Percentiles rank a stretch among this genome's conserved stretches.
Evolutionary conservation across 2,113 vertebrate species (phyloP).

Genomic region (Nothoprocta perdicaria): DNA sequence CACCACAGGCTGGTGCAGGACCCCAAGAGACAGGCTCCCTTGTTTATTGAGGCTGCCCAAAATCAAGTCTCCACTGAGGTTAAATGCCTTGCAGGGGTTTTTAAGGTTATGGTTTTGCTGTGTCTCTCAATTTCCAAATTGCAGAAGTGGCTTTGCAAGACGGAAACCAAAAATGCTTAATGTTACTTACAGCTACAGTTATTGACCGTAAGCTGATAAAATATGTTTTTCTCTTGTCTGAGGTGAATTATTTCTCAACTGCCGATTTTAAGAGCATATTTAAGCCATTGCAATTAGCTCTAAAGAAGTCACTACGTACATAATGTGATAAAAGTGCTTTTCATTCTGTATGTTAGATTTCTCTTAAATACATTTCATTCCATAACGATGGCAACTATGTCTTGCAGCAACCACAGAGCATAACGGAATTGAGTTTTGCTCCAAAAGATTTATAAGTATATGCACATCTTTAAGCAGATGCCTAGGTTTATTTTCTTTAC

Average conservation of each 20-base stretch:
- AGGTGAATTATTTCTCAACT: background rate
- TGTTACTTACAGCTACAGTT: background rate
- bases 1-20: background rate
- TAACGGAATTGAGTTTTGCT: background rate
- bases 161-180: background rate
- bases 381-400: background rate
- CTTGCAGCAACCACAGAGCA: background rate
- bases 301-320: constrained; percentile 1
- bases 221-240: background rate
- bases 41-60: background rate
- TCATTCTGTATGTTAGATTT: background rate
- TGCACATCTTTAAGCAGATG: background rate
- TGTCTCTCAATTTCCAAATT: background rate
- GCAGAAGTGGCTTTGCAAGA: constrained; percentile 6
- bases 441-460: background rate
- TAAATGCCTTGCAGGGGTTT: background rate
- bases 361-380: background rate
- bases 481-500: background rate
- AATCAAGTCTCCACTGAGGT: background rate
- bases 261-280: background rate
- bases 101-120: background rate
- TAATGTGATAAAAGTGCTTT: background rate
- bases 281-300: background rate
- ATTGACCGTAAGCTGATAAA: background rate
- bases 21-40: rapidly evolving